These are phyloP conservation scores for Pagrus major DNA, from an alignment of 2,113 vertebrate genomes.

Conservation along the genomic window DNA sequence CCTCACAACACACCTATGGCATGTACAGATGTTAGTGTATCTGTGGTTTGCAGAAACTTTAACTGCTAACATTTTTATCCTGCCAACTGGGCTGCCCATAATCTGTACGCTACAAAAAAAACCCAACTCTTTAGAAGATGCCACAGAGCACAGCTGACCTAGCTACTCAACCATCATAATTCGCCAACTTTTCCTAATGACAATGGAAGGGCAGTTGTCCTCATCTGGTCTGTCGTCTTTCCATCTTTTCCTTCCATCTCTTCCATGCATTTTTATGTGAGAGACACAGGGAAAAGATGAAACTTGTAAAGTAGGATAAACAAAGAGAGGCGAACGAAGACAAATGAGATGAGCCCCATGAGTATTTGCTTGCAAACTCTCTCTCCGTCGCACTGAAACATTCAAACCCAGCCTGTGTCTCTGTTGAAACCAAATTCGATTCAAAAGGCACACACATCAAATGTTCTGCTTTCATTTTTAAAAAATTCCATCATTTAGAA, in stretches of 20 bases:
- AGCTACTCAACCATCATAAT: slow-evolving; percentile 6
- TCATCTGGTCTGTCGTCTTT: not conserved
- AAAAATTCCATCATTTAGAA: not conserved
- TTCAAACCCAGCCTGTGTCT: not conserved
- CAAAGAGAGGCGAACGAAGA: slow-evolving; percentile 40
- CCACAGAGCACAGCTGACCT: slow-evolving; percentile 16
- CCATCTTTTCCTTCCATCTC: not conserved
- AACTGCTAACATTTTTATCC: too few species aligned
- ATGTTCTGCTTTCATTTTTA: too few species aligned
- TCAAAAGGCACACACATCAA: too few species aligned
- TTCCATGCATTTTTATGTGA: not conserved
- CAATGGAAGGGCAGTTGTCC: too few species aligned
- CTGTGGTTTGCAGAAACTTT: too few species aligned
- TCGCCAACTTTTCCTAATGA: slow-evolving; percentile 21
- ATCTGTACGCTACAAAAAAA: not conserved
- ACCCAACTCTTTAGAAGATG: too few species aligned
- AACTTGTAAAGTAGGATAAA: slow-evolving; percentile 18
- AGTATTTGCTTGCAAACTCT: slow-evolving; percentile 17
- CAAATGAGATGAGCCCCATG: slow-evolving; percentile 33
- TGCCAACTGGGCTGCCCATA: too few species aligned
- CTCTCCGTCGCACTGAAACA: not conserved
- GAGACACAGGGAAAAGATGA: not conserved
- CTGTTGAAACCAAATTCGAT: not conserved
- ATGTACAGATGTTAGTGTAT: too few species aligned
- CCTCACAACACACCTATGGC: too few species aligned